A percentile compares a stretch with the other conserved stretches of the same genome.
These are phyloP conservation scores for Dromaius novaehollandiae DNA, from an alignment of 2,113 vertebrate species.

Conservation along the genomic window DNA sequence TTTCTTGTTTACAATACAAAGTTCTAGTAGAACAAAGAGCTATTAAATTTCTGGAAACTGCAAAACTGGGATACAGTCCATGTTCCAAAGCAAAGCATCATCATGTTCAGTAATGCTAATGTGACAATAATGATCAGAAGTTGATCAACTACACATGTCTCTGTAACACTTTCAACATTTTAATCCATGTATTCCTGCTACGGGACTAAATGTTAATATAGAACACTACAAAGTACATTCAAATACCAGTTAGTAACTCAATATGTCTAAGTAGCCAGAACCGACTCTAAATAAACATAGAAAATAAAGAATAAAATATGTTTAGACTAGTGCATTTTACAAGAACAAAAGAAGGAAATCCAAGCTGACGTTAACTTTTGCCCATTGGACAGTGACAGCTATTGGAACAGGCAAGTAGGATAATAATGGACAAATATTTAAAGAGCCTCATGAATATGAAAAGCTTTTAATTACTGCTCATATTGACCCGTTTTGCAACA, in stretches of 20 bases:
- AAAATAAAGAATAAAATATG: background rate
- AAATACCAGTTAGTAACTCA: slow-evolving; percentile 13
- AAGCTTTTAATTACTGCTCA: background rate
- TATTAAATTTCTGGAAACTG: background rate
- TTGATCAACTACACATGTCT: background rate
- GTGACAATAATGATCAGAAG: background rate
- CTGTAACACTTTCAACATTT: slow-evolving; percentile 30
- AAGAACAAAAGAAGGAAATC: background rate
- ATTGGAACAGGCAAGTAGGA: background rate
- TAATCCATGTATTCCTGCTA: slow-evolving; percentile 9
- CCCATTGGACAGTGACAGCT: background rate
- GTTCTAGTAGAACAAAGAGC: background rate
- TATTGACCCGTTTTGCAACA: background rate
- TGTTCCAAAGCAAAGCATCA: background rate
- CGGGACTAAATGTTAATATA: background rate
- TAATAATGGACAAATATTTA: background rate
- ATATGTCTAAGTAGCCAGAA: background rate
- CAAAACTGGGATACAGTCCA: background rate
- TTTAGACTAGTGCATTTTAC: background rate
- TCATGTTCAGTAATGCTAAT: background rate
- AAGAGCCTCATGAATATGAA: background rate
- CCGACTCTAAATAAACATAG: background rate
- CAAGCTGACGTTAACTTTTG: background rate
- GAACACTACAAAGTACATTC: background rate
- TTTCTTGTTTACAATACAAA: background rate